Evolutionary conservation across 2,797 vertebrate species (phyloP).

Genomic region (Sebastes nivosus): DNA sequence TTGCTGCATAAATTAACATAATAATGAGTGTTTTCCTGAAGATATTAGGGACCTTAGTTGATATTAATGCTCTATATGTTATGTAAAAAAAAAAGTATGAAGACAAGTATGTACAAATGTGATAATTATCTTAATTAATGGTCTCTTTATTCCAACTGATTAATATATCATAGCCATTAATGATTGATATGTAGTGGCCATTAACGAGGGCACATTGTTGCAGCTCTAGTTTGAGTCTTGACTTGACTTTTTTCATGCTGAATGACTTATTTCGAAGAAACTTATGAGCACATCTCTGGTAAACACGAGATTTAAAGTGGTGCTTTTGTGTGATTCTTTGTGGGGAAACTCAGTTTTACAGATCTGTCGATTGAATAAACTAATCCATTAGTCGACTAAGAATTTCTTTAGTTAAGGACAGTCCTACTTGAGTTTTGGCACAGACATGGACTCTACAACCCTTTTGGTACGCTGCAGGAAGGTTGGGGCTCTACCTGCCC

Average conservation of each 20-base stretch:
- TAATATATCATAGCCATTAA: background rate
- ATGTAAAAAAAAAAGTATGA: background rate
- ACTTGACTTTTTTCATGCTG: background rate
- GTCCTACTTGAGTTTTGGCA: background rate
- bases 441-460: background rate
- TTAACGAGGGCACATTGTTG: background rate
- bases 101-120: background rate
- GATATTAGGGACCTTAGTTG: conserved; percentile 4
- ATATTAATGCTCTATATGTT: background rate
- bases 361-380: too few relatives aligned
- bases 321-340: too few relatives aligned
- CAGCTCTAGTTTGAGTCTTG: background rate
- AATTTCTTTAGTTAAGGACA: too few relatives aligned
- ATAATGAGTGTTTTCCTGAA: conserved; percentile 1
- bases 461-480: background rate
- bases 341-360: too few relatives aligned
- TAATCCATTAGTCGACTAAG: too few relatives aligned
- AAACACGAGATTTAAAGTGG: too few relatives aligned
- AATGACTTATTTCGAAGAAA: too few relatives aligned
- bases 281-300: too few relatives aligned
- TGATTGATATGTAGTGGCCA: background rate
- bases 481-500: background rate
- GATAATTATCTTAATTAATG: background rate
- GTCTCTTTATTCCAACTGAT: background rate
- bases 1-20: conserved; percentile 13